Evolutionary conservation across 1,140 invertebrate species (phyloP).

Genomic region (Lerema accius): DNA sequence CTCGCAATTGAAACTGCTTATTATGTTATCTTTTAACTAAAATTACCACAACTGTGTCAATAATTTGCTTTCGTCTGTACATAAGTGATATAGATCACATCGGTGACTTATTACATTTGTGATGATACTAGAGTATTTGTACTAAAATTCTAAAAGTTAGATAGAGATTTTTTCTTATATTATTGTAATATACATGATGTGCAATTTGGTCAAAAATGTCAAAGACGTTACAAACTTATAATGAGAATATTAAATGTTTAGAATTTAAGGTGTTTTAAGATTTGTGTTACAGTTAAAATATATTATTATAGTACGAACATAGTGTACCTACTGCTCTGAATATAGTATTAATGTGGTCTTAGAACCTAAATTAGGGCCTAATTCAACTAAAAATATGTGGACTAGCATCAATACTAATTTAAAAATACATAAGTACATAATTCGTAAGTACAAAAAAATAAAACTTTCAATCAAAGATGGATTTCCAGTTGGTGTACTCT

Average conservation of each 20-base stretch:
- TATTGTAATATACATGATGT: slow-evolving; percentile 31
- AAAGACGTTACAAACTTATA: slow-evolving; percentile 33
- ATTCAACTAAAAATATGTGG: too few species aligned
- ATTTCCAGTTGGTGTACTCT: too few species aligned
- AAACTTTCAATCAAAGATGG: too few species aligned
- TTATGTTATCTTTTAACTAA: neutral
- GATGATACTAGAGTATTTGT: slow-evolving; percentile 45
- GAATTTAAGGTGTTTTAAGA: slow-evolving; percentile 5
- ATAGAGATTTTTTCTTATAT: slow-evolving; percentile 31
- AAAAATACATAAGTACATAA: too few species aligned
- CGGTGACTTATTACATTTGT: slow-evolving; percentile 47
- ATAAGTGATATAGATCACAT: slow-evolving; percentile 5
- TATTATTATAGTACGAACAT: neutral
- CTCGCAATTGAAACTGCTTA: neutral
- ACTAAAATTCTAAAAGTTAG: slow-evolving; percentile 44
- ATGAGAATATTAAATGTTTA: slow-evolving; percentile 4
- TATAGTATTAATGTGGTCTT: neutral
- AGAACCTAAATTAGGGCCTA: too few species aligned
- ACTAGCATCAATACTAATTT: too few species aligned
- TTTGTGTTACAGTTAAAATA: slow-evolving; percentile 10
- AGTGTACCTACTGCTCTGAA: neutral
- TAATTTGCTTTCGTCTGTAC: neutral
- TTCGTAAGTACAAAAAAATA: too few species aligned
- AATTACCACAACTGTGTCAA: neutral
- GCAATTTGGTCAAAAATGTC: slow-evolving; percentile 44